These are phyloP conservation scores for Porites evermanni DNA, from an alignment of 92 coral and sea anemone genomes.

Conservation along the genomic window DNA sequence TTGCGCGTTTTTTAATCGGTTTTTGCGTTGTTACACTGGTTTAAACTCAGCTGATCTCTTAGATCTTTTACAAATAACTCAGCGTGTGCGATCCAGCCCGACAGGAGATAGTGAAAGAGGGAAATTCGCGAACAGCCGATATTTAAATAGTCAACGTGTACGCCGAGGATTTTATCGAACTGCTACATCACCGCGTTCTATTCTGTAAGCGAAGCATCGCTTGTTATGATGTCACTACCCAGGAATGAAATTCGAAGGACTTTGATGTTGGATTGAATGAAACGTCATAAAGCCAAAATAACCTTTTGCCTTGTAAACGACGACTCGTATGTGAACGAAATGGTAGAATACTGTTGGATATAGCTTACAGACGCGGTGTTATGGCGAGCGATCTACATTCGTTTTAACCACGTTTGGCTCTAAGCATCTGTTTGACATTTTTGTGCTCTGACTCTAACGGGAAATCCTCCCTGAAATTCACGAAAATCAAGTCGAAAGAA, in stretches of 20 bases:
- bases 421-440: slow-evolving; percentile 13
- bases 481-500: background rate
- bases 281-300: slow-evolving; percentile 16
- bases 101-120: background rate
- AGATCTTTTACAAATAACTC: background rate
- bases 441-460: slow-evolving; percentile 9
- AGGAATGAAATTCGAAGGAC: background rate
- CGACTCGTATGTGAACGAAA: background rate
- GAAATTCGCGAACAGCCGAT: slow-evolving; percentile 18
- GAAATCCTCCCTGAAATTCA: slow-evolving; percentile 2
- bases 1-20: slow-evolving; percentile 27
- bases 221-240: slow-evolving; percentile 17
- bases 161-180: background rate
- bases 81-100: background rate
- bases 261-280: background rate
- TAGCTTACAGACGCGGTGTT: slow-evolving; percentile 5
- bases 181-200: slow-evolving; percentile 7
- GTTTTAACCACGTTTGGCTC: slow-evolving; percentile 7
- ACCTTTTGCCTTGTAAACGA: background rate
- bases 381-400: background rate
- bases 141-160: background rate
- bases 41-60: slow-evolving; percentile 8
- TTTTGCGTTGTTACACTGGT: slow-evolving; percentile 8
- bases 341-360: background rate
- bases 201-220: background rate